phyloP scores from a whole-genome alignment of 2,888 invertebrate species.

The Synergus japonicus region DNA sequence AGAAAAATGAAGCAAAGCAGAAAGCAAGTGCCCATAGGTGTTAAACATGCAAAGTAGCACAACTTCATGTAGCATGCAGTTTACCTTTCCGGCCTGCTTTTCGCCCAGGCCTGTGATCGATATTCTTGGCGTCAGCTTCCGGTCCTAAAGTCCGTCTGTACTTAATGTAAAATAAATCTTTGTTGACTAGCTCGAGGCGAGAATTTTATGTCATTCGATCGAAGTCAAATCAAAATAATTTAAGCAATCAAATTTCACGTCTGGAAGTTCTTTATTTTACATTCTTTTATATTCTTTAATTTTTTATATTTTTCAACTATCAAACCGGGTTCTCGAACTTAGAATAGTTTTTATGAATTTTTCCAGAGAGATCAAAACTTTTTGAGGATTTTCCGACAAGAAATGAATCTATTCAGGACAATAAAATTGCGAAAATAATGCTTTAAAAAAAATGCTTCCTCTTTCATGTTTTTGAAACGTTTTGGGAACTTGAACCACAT shows the following conservation, averaged over 20 bases:
- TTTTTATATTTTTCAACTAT: too few species aligned
- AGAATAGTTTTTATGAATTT: too few species aligned
- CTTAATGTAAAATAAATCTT: slow-evolving; percentile 54
- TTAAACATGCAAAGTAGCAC: slow-evolving; percentile 58
- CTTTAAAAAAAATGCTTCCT: too few species aligned
- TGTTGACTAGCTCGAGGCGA: background rate
- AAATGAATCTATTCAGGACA: too few species aligned
- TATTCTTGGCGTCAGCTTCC: slow-evolving; percentile 68
- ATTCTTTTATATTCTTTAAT: too few species aligned
- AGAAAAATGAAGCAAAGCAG: slow-evolving; percentile 48
- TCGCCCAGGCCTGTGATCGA: slow-evolving; percentile 67
- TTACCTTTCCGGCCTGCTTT: slow-evolving; percentile 71
- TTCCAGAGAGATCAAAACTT: too few species aligned
- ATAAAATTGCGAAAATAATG: too few species aligned
- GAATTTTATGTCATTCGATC: slow-evolving; percentile 16
- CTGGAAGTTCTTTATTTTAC: too few species aligned
- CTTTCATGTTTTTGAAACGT: too few species aligned
- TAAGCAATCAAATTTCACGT: too few species aligned
- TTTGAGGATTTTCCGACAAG: too few species aligned
- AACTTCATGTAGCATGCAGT: slow-evolving; percentile 67
- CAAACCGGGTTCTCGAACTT: too few species aligned
- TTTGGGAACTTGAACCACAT: background rate
- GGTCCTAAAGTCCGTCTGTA: slow-evolving; percentile 64
- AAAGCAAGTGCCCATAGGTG: slow-evolving; percentile 44
- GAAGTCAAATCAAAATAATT: background rate